Evolutionary conservation across 1,140 invertebrate species (phyloP), one percentile per base, ranked within the genome.

Genomic region (Hirudo medicinalis): DNA sequence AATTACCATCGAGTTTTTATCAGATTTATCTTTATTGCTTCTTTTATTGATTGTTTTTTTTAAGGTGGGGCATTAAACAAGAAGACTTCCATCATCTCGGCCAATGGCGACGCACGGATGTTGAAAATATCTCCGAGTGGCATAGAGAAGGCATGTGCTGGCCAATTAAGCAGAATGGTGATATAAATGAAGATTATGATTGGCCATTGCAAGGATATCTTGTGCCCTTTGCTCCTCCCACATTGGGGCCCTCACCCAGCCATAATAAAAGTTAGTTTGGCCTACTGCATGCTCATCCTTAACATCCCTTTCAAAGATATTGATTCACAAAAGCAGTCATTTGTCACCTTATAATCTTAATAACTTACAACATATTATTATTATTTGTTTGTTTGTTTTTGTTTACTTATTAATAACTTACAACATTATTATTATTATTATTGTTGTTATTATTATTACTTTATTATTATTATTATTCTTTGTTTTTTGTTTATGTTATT

Each of bases 161-260:
- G 81, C 81, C 81, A 17, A 78, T 79, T n/a, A 76, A 72, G 72
- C 73, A 75, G 54, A 76, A 80, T 73, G 80, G 80, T 49, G 68
- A 76, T 25, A 70, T 79, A 6, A 82, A 81, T 73, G 76, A 79
- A 76, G 76, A 81, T 2, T 82, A 80, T 77, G 79, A 80, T 72
- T 83, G 82, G 82, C 82, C 81, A 22, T 81, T 82, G 77, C 79
- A 81, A 74, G 80, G 79, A 0, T 82, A 74, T 72, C 69, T 82
- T 36, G 72, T 82, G 29, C 76, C 80, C 0, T 75, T 78, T 77
- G 80, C 79, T 32, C 81, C 81, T 54, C 77, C 79, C 57, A 49
- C 15, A 49, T 49, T 49, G 43, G 43, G 43, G 43, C 43, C 0
- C 11, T 49, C 43, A 49, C 11, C 43, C 43, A 49, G 43, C 43